These are phyloP conservation scores for Aurelia sp. DNA, from an alignment of 30 jellyfish, hydroid and myxozoan genomes.

Conservation along the genomic window DNA sequence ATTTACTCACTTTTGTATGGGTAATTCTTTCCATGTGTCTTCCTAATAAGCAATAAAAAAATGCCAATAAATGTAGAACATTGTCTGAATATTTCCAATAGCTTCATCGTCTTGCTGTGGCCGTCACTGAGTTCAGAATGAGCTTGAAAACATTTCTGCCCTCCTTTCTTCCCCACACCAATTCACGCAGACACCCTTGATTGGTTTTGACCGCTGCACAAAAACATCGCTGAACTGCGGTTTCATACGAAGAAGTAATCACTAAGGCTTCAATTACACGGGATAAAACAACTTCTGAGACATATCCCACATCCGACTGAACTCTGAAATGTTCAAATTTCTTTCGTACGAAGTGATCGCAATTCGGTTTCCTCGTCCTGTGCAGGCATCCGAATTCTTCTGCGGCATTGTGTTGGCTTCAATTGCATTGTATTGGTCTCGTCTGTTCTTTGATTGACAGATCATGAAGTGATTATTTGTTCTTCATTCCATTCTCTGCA, in stretches of 20 bases:
- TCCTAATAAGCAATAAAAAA: not conserved
- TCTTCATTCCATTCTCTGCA: constrained; percentile 45
- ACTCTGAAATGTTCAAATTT: not conserved
- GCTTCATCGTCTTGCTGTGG: constrained; percentile 32
- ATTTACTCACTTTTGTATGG: constrained; percentile 55
- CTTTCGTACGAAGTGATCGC: too few species aligned
- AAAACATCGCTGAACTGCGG: constrained; percentile 56
- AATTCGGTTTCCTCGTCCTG: too few species aligned
- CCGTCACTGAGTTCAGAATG: not conserved
- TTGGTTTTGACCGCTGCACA: constrained; percentile 19
- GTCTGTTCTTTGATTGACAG: not conserved
- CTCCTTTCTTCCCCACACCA: not conserved
- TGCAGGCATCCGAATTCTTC: too few species aligned
- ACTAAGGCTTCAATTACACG: constrained; percentile 48
- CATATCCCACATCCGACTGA: constrained; percentile 40
- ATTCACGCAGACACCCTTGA: constrained; percentile 52
- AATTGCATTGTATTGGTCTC: too few species aligned
- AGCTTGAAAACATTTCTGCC: not conserved
- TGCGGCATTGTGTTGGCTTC: too few species aligned
- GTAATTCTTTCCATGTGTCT: not conserved
- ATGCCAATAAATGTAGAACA: not conserved
- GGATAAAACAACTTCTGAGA: constrained; percentile 17
- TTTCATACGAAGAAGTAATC: constrained; percentile 47
- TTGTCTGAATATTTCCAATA: not conserved
- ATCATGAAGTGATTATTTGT: not conserved